phyloP scores from a whole-genome alignment of 37 sponge, comb jelly and placozoan genomes.

The Diacarnus erythraeanus region DNA sequence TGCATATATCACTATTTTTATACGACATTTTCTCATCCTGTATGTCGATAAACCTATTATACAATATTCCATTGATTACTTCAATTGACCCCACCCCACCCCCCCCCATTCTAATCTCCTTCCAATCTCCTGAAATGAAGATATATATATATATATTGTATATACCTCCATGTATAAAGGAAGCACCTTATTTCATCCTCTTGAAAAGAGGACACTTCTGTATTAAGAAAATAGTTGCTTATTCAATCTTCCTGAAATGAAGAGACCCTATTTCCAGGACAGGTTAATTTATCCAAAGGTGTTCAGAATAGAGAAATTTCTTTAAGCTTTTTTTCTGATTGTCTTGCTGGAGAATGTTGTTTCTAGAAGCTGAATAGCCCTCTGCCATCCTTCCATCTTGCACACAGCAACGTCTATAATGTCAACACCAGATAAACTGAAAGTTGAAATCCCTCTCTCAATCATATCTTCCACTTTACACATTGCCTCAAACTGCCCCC shows the following conservation, averaged over 20 bases:
- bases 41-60: too few species aligned
- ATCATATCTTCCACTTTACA: constrained; percentile 1
- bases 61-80: too few species aligned
- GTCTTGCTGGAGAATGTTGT: constrained; percentile 3
- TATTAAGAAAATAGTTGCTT: background rate
- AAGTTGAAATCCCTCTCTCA: background rate
- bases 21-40: too few species aligned
- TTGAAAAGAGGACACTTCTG: background rate
- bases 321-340: too few species aligned
- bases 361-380: background rate
- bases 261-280: too few species aligned
- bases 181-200: background rate
- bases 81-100: too few species aligned
- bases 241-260: constrained; percentile 1
- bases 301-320: too few species aligned
- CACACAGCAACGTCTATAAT: constrained; percentile 11
- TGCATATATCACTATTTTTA: too few species aligned
- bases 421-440: background rate
- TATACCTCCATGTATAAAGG: background rate
- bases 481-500: constrained; percentile 6
- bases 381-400: constrained; percentile 16
- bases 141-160: background rate
- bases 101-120: too few species aligned
- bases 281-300: too few species aligned
- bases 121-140: background rate